phyloP scores from a whole-genome alignment of 2,888 invertebrate species.

The Tuberolachnus salignus region DNA sequence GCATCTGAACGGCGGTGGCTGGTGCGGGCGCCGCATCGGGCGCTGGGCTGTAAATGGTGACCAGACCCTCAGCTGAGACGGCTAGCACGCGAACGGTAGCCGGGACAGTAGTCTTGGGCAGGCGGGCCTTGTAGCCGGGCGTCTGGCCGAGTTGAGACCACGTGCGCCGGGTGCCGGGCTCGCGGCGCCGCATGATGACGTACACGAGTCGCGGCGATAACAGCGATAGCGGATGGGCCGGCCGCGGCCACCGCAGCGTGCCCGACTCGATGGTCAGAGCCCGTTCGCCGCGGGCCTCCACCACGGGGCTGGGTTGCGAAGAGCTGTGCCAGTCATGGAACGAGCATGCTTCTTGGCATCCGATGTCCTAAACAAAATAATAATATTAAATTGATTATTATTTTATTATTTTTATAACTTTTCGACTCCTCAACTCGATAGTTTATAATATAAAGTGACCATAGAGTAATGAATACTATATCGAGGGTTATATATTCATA shows the following conservation, averaged over 20 bases:
- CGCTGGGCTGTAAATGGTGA: constrained; percentile 73
- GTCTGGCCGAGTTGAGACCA: constrained; percentile 66
- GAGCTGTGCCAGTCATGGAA: constrained; percentile 71
- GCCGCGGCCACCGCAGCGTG: constrained; percentile 71
- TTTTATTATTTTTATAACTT: too few relatives aligned
- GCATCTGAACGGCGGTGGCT: neutral
- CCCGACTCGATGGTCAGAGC: constrained; percentile 71
- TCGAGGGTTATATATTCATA: too few relatives aligned
- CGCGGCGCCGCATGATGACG: constrained; percentile 73
- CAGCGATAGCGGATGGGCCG: constrained; percentile 63
- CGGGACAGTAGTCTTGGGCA: constrained; percentile 68
- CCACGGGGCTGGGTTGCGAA: constrained; percentile 72
- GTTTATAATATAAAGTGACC: too few relatives aligned
- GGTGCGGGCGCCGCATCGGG: constrained; percentile 57
- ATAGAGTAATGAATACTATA: too few relatives aligned
- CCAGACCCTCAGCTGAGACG: constrained; percentile 73
- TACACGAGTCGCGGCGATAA: constrained; percentile 67
- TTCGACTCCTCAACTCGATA: too few relatives aligned
- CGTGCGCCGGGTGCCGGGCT: constrained; percentile 60
- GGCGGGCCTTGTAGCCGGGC: constrained; percentile 69
- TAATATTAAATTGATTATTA: too few relatives aligned
- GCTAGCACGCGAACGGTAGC: constrained; percentile 73
- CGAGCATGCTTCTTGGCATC: constrained; percentile 75
- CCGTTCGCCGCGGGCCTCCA: constrained; percentile 74
- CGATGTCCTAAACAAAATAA: constrained; percentile 71